Evolutionary conservation across 2,888 invertebrate genomes (phyloP), one percentile per base, ranked within the genome.

Genomic region (Norana najaformis): DNA sequence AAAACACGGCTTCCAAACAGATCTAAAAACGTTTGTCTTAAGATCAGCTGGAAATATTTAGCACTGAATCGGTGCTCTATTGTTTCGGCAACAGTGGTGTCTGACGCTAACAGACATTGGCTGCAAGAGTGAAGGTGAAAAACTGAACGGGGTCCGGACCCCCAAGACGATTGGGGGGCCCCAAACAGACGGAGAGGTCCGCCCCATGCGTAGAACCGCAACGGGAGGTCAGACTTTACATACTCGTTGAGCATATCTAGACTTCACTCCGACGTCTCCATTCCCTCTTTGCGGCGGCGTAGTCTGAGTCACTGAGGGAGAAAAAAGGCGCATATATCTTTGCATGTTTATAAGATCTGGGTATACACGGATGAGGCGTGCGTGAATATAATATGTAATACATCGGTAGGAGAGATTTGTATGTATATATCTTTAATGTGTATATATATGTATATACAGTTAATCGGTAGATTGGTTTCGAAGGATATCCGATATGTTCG

Each of bases 281-380:
- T 16, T 16, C 69, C 69, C 69, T 69, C 30, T 30, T 69, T n/a
- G 69, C n/a, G 69, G 69, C n/a, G n/a, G 23, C 53, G 53, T 23
- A 23, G 53, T n/a, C 69, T 69, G 69, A 69, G 69, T 69, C 69
- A 69, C n/a, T n/a, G 69, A 69, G n/a, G 69, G n/a, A n/a, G 69
- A 8, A 69, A 69, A 69, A 69, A 53, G 18, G 2, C 47, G 11
- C 47, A 47, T 23, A 1, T 47, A 23, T 47, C 20, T 5, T n/a
- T n/a, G 69, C 69, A 30, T 69, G n/a, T 69, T 69, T 69, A 69
- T 69, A 69, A 69, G 30, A n/a, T 69, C 69, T 69, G 69, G 69
- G n/a, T n/a, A n/a, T n/a, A n/a, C n/a, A n/a, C n/a, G n/a, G 69
- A 69, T 69, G 69, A 69, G 69, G 69, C 69, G 30, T 0, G n/a